These are phyloP conservation scores for Ametastegia equiseti DNA, from an alignment of 2,888 invertebrate genomes.

Conservation along the genomic window DNA sequence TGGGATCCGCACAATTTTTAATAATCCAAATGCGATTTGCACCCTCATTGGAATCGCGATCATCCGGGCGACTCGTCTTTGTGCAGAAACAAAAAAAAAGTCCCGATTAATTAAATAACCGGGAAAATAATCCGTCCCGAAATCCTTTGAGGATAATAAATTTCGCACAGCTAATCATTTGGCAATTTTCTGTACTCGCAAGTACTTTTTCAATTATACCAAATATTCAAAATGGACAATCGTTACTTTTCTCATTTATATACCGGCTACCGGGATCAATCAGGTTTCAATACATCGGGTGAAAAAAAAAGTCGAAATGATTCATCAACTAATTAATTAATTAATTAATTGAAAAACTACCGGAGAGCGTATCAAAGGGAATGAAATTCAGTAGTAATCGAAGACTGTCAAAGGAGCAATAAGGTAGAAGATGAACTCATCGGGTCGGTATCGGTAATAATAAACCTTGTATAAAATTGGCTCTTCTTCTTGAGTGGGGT, in stretches of 20 bases:
- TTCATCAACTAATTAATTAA: no score
- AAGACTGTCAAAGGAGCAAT: neutral
- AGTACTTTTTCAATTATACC: no score
- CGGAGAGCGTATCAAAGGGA: neutral
- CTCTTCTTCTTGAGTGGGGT: neutral
- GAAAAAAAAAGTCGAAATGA: no score
- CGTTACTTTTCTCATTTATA: no score
- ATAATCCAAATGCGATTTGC: constrained; percentile 10
- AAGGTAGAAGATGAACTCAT: neutral
- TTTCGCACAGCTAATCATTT: no score
- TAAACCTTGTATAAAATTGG: constrained; percentile 14
- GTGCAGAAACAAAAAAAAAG: neutral
- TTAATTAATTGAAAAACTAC: neutral
- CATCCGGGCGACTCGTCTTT: neutral
- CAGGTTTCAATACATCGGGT: no score
- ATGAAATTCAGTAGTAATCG: neutral
- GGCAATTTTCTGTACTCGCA: no score
- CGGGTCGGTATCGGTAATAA: neutral
- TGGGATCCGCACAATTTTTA: neutral
- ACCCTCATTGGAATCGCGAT: neutral
- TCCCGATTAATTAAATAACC: neutral
- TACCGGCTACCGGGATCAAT: no score
- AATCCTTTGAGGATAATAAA: neutral
- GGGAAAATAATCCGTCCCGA: neutral
- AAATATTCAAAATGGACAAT: no score